phyloP scores from a whole-genome alignment of 2,797 vertebrate species.

The Dermochelys coriacea region DNA sequence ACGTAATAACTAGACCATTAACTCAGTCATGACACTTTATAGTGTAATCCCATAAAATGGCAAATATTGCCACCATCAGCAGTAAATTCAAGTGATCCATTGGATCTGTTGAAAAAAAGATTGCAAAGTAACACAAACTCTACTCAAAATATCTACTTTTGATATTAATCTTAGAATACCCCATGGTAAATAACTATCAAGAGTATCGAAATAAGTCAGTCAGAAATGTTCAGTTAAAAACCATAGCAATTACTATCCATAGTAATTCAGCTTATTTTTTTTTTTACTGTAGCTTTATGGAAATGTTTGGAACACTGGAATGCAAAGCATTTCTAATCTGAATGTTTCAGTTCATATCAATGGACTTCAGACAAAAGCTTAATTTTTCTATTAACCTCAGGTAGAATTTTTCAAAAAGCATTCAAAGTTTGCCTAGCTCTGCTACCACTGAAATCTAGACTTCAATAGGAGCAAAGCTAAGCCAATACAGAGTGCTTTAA shows the following conservation, averaged over 20 bases:
- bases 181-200: conserved; percentile 54
- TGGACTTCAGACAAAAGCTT: not conserved
- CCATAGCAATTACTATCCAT: conserved; percentile 61
- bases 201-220: conserved; percentile 51
- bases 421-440: not conserved
- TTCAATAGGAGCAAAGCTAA: not conserved
- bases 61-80: conserved; percentile 78
- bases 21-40: conserved; percentile 62
- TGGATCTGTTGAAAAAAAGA: conserved; percentile 68
- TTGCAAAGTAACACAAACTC: conserved; percentile 47
- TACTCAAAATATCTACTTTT: conserved; percentile 73
- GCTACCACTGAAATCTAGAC: not conserved
- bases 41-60: conserved; percentile 59
- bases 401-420: not conserved
- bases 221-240: not conserved
- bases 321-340: not conserved
- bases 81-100: conserved; percentile 82
- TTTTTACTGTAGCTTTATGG: conserved; percentile 10
- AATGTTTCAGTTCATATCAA: not conserved
- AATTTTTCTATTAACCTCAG: not conserved
- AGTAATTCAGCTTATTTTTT: conserved; percentile 61
- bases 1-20: too few relatives aligned
- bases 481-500: not conserved
- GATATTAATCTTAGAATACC: conserved; percentile 77
- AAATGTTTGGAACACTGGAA: not conserved